phyloP scores from a whole-genome alignment of 2,113 vertebrate genomes.

The Cisticola juncidis region DNA sequence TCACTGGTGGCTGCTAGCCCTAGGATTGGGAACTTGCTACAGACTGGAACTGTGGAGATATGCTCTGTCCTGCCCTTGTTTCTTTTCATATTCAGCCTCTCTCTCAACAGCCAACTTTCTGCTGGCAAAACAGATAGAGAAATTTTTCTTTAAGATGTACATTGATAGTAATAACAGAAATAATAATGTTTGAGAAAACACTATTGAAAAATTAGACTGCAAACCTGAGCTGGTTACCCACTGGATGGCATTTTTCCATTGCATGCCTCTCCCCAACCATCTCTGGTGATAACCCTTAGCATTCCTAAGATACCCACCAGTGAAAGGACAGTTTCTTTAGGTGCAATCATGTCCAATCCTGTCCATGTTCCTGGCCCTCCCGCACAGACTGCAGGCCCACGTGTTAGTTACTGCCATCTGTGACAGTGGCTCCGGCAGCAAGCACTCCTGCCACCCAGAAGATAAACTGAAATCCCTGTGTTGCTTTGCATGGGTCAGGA shows the following conservation, averaged over 20 bases:
- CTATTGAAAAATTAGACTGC: neutral
- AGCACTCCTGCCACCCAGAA: slow-evolving; percentile 21
- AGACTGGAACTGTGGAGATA: neutral
- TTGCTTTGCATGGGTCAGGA: accelerated
- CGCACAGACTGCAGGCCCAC: neutral
- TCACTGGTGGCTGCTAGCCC: neutral
- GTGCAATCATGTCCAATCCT: neutral
- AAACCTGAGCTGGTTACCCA: neutral
- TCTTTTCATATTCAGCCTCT: neutral
- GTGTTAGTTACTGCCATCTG: slow-evolving; percentile 30
- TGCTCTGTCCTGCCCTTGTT: neutral
- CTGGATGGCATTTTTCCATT: neutral
- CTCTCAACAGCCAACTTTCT: neutral
- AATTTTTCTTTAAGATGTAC: neutral
- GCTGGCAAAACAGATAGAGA: neutral
- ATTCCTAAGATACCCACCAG: neutral
- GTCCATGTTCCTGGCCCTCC: neutral
- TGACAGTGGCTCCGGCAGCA: neutral
- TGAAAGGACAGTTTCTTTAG: neutral
- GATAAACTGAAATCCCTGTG: neutral
- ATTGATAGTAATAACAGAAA: neutral
- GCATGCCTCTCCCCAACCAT: neutral
- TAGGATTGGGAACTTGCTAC: neutral
- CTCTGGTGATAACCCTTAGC: neutral
- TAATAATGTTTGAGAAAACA: neutral